A percentile compares a stretch with the other conserved stretches of the same genome.
phyloP scores from a whole-genome alignment of 2,113 vertebrate genomes.

The Lepidiolamprologus cunningtoni region DNA sequence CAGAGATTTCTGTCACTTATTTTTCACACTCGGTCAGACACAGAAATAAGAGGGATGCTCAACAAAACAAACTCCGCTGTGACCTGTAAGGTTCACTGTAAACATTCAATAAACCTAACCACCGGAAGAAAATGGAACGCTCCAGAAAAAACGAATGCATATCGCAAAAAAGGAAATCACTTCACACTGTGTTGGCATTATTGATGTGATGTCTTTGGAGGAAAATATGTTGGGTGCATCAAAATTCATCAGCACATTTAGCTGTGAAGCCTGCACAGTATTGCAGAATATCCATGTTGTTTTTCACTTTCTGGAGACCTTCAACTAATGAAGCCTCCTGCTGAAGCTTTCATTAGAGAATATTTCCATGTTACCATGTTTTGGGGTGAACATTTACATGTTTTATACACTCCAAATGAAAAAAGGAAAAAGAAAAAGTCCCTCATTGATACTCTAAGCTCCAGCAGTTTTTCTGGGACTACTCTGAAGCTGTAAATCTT shows the following conservation, averaged over 20 bases:
- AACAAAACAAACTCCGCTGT: background rate
- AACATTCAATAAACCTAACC: constrained; percentile 19
- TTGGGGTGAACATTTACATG: constrained; percentile 25
- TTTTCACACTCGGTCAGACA: constrained; percentile 9
- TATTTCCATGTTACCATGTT: constrained; percentile 28
- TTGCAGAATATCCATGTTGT: background rate
- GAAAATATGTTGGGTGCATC: background rate
- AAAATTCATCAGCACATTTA: background rate
- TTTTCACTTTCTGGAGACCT: constrained; percentile 28
- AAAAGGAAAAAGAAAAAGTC: background rate
- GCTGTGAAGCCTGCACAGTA: background rate
- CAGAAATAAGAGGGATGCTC: background rate
- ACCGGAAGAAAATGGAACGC: background rate
- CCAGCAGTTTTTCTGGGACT: background rate
- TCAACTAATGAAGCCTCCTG: constrained; percentile 37
- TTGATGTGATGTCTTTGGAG: background rate
- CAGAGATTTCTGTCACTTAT: constrained; percentile 19
- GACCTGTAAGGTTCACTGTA: constrained; percentile 15
- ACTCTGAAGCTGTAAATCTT: background rate
- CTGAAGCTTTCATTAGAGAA: constrained; percentile 37
- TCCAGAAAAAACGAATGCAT: background rate
- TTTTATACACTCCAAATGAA: constrained; percentile 21
- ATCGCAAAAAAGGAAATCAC: background rate
- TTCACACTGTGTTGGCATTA: background rate
- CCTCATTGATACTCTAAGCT: constrained; percentile 16